These are phyloP conservation scores for Brachionus rubens DNA, from an alignment of 1,140 invertebrate species.

Conservation along the genomic window DNA sequence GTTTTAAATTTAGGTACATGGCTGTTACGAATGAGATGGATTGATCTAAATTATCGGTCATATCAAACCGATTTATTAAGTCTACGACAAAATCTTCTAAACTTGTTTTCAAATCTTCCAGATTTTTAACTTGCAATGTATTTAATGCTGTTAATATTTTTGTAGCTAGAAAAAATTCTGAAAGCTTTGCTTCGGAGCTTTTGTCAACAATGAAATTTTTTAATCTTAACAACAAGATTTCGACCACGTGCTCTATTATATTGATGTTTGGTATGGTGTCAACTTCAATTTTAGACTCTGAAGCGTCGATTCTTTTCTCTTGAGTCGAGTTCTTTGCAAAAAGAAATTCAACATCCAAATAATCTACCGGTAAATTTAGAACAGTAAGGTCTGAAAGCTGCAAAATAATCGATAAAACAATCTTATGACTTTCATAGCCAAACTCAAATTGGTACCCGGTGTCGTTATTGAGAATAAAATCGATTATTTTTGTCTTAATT, in stretches of 20 bases:
- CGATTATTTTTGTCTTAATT: background rate
- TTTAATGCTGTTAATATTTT: background rate
- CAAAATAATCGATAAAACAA: too few relatives aligned
- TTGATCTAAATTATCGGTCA: background rate
- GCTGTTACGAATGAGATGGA: background rate
- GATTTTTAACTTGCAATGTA: background rate
- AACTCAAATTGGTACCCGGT: background rate
- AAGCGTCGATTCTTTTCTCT: too few relatives aligned
- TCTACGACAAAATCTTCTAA: background rate
- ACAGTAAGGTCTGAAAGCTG: too few relatives aligned
- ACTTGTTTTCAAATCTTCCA: background rate
- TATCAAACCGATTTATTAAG: background rate
- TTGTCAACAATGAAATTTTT: too few relatives aligned
- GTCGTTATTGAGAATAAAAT: background rate
- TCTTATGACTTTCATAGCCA: too few relatives aligned
- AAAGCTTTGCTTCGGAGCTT: background rate
- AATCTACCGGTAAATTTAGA: too few relatives aligned
- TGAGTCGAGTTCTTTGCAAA: too few relatives aligned
- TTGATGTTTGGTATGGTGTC: too few relatives aligned
- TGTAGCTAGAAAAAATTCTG: background rate
- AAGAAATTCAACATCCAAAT: too few relatives aligned
- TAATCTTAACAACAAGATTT: too few relatives aligned
- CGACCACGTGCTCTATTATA: too few relatives aligned
- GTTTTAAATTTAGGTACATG: background rate
- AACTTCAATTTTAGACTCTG: too few relatives aligned